Evolutionary conservation across 2,888 invertebrate species (phyloP).

Genomic region (Nomada fabriciana): DNA sequence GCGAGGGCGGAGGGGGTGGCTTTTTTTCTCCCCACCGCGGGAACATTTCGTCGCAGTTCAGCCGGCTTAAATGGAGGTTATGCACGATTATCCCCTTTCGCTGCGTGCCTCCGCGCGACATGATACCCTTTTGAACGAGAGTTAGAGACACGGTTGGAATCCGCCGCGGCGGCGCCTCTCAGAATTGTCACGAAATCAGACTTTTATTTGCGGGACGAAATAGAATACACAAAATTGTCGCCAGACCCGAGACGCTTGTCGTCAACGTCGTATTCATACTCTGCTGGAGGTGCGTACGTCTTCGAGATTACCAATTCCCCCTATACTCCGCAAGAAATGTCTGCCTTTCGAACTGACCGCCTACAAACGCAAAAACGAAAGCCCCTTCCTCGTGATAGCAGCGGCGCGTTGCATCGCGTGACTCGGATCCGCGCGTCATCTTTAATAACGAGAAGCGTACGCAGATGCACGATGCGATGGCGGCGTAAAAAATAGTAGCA

Average conservation of each 20-base stretch:
- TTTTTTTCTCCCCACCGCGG: conserved; percentile 56
- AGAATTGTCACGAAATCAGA: not conserved
- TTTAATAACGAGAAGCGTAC: conserved; percentile 41
- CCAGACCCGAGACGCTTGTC: not conserved
- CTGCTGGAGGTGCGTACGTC: conserved; percentile 4
- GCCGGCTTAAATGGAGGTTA: conserved; percentile 70
- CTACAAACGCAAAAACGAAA: conserved; percentile 11
- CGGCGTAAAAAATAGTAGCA: conserved; percentile 24
- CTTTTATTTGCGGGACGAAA: too few relatives aligned
- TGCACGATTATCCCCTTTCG: conserved; percentile 67
- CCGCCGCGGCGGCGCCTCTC: not conserved
- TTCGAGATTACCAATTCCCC: conserved; percentile 1
- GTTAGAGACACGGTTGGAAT: not conserved
- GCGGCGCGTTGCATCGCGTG: conserved; percentile 16
- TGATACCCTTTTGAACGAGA: conserved; percentile 21
- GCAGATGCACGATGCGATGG: not conserved
- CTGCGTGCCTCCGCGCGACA: conserved; percentile 4
- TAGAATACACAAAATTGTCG: not conserved
- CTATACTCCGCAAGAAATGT: not conserved
- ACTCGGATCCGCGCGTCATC: conserved; percentile 24
- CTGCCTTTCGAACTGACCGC: conserved; percentile 5
- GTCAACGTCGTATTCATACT: conserved; percentile 35
- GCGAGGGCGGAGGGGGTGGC: conserved; percentile 28
- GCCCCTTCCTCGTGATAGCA: not conserved
- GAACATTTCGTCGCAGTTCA: conserved; percentile 59